A percentile compares a stretch with the other conserved stretches of the same genome.
These are phyloP conservation scores for Tor tambroides DNA, from an alignment of 2,113 vertebrate genomes.

Conservation along the genomic window DNA sequence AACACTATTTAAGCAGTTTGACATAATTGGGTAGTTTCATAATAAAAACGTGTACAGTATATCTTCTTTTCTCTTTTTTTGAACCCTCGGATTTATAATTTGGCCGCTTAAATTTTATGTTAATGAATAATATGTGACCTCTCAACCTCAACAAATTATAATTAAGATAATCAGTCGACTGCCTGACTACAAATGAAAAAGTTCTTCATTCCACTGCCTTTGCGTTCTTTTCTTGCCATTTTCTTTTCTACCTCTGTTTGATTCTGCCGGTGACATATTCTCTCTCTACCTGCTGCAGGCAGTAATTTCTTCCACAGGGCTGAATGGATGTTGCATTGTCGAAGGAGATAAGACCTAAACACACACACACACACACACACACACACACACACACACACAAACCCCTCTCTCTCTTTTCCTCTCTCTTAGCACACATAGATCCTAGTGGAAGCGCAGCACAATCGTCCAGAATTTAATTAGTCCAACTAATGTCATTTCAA, in stretches of 20 bases:
- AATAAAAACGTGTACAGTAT: neutral
- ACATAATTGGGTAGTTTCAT: conserved; percentile 13
- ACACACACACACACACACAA: too few relatives aligned
- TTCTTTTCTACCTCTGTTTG: conserved; percentile 25
- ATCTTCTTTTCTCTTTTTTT: neutral
- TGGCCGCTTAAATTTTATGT: neutral
- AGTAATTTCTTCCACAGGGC: conserved; percentile 40
- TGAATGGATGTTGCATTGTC: conserved; percentile 48
- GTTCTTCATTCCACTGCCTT: neutral
- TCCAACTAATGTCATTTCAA: conserved; percentile 55
- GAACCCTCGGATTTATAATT: neutral
- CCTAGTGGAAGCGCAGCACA: conserved; percentile 41
- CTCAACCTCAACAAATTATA: conserved; percentile 25
- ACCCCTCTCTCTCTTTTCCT: neutral
- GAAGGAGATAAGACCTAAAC: conserved; percentile 42
- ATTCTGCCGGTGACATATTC: conserved; percentile 38
- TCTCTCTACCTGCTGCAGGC: conserved; percentile 39
- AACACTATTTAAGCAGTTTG: neutral
- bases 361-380: too few relatives aligned
- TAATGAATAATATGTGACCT: conserved; percentile 23
- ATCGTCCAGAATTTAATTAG: conserved; percentile 57
- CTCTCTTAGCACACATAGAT: conserved; percentile 33
- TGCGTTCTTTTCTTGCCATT: neutral
- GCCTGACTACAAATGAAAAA: conserved; percentile 29
- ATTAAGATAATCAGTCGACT: conserved; percentile 34